phyloP scores from a whole-genome alignment of 1,140 invertebrate species.

The Ephestia elutella region DNA sequence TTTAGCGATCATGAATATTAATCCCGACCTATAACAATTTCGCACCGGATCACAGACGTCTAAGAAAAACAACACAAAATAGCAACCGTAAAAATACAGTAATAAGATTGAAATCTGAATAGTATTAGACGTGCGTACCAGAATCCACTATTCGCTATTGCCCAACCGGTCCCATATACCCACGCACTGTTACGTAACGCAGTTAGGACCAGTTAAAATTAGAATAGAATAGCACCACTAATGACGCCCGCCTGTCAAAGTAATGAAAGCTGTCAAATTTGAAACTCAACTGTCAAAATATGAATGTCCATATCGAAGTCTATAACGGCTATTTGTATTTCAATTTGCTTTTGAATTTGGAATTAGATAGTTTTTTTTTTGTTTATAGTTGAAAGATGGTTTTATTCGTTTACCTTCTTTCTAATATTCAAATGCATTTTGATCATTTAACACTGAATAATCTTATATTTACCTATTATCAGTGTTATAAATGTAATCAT shows the following conservation, averaged over 20 bases:
- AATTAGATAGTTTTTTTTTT: too few relatives aligned
- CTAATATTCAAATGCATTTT: too few relatives aligned
- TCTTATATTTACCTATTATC: too few relatives aligned
- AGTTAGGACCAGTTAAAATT: slow-evolving; percentile 28
- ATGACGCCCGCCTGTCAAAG: slow-evolving; percentile 35
- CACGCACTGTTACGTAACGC: slow-evolving; percentile 35
- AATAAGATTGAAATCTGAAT: background rate
- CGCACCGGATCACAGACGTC: background rate
- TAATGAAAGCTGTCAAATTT: slow-evolving; percentile 31
- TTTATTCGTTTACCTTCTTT: too few relatives aligned
- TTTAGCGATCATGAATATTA: background rate
- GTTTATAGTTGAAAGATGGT: too few relatives aligned
- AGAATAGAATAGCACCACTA: slow-evolving; percentile 49
- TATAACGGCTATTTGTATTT: background rate
- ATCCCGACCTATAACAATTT: background rate
- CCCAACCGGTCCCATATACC: slow-evolving; percentile 33
- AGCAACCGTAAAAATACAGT: background rate
- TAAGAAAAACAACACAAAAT: background rate
- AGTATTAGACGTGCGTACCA: slow-evolving; percentile 5
- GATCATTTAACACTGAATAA: too few relatives aligned
- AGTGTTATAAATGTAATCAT: too few relatives aligned
- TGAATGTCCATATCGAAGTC: background rate
- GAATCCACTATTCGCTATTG: slow-evolving; percentile 39
- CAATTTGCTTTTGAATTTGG: background rate
- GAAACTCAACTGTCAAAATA: slow-evolving; percentile 8